These are phyloP conservation scores for Eolophus roseicapilla DNA, from an alignment of 2,113 vertebrate genomes.

Conservation along the genomic window DNA sequence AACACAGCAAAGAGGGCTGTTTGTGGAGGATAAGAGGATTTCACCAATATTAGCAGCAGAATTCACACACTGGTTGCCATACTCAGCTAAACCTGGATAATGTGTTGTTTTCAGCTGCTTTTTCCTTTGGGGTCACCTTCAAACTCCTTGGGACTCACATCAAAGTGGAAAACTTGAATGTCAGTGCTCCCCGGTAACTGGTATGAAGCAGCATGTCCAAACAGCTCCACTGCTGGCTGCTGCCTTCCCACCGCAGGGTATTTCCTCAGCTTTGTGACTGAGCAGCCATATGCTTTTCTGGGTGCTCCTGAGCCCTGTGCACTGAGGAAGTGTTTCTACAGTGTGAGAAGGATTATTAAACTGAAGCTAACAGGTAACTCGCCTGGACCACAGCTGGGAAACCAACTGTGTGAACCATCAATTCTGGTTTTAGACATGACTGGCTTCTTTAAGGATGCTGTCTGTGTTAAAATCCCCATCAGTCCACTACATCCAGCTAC, in stretches of 20 bases:
- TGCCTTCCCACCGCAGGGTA: rapidly evolving
- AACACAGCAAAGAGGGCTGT: neutral
- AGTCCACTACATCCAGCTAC: rapidly evolving
- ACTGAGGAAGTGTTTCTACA: neutral
- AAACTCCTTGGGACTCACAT: neutral
- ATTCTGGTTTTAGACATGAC: neutral
- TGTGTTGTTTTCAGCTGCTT: neutral
- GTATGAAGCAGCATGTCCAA: neutral
- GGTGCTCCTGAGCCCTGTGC: neutral
- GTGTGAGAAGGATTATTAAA: neutral
- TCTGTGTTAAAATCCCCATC: neutral
- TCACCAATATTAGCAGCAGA: neutral
- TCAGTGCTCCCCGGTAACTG: neutral
- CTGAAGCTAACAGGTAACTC: neutral
- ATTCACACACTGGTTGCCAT: neutral
- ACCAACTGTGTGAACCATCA: neutral
- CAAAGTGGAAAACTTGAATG: neutral
- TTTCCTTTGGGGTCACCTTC: neutral
- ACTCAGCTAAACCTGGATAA: neutral
- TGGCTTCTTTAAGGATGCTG: neutral
- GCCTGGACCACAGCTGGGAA: neutral
- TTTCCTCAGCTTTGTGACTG: neutral
- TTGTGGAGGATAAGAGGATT: neutral
- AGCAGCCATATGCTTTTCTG: neutral
- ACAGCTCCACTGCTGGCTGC: neutral